Evolutionary conservation across 2,113 vertebrate genomes (phyloP), one percentile per base, ranked within the genome.

Genomic region (Sardina pilchardus): DNA sequence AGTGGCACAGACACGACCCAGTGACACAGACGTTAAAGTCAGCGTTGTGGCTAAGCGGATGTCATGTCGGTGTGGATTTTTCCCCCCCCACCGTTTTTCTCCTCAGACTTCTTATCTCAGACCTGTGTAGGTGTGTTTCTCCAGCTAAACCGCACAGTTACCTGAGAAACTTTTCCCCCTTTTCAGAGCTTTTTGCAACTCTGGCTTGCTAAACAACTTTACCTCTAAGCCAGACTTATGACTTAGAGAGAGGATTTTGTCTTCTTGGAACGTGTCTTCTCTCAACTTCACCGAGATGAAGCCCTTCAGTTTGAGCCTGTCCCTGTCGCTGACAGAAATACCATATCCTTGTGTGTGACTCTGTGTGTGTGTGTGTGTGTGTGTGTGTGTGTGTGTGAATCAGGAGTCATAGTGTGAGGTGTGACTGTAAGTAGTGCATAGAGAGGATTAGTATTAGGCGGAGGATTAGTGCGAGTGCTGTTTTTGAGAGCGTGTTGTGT

Each of bases 391-490:
- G 50, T 26, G 81, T 4, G 86, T 44, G 67, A 48, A 48, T 24
- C 83, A 83, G 71, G 75, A 83, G 53, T 80, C 80, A 56, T n/a
- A 48, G 75, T 19, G 50, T 75, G 84, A 86, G 81, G 85, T 89
- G 85, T 88, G 85, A 88, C 83, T 75, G 67, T 63, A 59, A n/a
- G 48, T 81, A 82, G 81, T 39, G 63, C 42, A 39, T 80, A 59
- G 43, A 81, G 44, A 47, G 84, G 89, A 90, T 90, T 89, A 90
- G 85, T 44, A 82, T 81, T 86, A 84, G 85, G 19, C n/a, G 10
- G 81, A 3, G 82, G 78, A 89, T 89, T 86, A 89, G 19, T 81
- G 56, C 36, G 48, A 82, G 43, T 9, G 71, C 56, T 81, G 45
- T n/a, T n/a, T 84, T 81, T 59, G 34, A 81, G 59, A 50, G 48